These are phyloP conservation scores for Naja naja DNA, from an alignment of 2,113 vertebrate genomes.

Conservation along the genomic window DNA sequence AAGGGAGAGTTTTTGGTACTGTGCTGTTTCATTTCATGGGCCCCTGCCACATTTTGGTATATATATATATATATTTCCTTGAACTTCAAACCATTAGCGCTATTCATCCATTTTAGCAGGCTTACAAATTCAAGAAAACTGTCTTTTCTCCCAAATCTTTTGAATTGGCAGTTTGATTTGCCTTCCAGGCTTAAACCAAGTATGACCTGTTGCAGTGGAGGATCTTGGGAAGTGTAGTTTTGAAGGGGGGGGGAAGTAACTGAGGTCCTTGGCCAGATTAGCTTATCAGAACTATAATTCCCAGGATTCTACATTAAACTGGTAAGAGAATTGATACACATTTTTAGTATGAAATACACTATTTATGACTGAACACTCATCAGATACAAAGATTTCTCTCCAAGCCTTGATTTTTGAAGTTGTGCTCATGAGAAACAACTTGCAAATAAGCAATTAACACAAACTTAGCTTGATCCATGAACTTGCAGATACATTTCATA, in stretches of 20 bases:
- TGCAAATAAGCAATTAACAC: not conserved
- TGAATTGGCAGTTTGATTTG: not conserved
- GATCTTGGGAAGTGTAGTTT: not conserved
- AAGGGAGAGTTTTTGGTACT: not conserved
- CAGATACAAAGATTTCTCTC: not conserved
- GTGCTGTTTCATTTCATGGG: not conserved
- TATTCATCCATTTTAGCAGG: not conserved
- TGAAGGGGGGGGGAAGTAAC: too few species aligned
- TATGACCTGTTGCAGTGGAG: not conserved
- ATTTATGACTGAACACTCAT: not conserved
- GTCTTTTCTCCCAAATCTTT: not conserved
- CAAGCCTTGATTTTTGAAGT: not conserved
- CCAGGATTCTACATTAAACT: not conserved
- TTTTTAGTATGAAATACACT: not conserved
- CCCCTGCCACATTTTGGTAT: not conserved
- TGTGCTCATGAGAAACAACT: not conserved
- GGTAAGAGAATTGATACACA: not conserved
- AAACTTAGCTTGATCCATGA: not conserved
- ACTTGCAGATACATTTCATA: not conserved
- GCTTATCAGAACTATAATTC: not conserved
- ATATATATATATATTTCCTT: not conserved
- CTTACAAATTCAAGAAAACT: not conserved
- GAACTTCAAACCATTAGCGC: not conserved
- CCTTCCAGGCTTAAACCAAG: not conserved
- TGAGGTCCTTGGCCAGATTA: not conserved